Conservation (phyloP, 1,140 invertebrate genomes). For the Caenorhabditis remanei region DNA sequence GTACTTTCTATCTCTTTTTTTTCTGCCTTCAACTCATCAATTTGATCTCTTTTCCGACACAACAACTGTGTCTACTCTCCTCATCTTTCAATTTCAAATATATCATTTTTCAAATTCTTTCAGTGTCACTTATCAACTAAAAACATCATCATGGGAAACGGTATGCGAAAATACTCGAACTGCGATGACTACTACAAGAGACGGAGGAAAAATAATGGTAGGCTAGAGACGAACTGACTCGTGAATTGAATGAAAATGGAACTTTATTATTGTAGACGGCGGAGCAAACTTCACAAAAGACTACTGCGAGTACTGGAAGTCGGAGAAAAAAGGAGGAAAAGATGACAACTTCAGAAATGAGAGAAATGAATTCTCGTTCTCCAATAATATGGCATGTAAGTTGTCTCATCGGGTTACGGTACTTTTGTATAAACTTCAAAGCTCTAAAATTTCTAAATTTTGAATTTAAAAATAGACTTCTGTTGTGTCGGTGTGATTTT, state of each 20-base stretch:
- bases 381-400: conserved; percentile 33
- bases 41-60: no score
- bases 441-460: no score
- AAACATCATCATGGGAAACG: conserved; percentile 36
- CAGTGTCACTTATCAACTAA: background rate
- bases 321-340: conserved; percentile 24
- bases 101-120: background rate
- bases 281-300: conserved; percentile 34
- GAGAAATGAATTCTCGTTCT: conserved; percentile 38
- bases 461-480: no score
- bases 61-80: no score
- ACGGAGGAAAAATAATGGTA: conserved; percentile 16
- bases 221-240: background rate
- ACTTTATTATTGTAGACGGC: background rate
- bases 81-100: background rate
- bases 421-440: no score
- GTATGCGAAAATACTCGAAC: conserved; percentile 27
- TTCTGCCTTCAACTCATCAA: background rate
- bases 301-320: conserved; percentile 42
- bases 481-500: no score
- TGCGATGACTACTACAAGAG: conserved; percentile 38
- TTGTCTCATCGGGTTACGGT: background rate
- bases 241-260: no score
- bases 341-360: conserved; percentile 34
- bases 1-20: background rate